A percentile compares a stretch with the other conserved stretches of the same genome.
Conservation (phyloP, 2,113 vertebrate species). For the Neopipo cinnamomea region DNA sequence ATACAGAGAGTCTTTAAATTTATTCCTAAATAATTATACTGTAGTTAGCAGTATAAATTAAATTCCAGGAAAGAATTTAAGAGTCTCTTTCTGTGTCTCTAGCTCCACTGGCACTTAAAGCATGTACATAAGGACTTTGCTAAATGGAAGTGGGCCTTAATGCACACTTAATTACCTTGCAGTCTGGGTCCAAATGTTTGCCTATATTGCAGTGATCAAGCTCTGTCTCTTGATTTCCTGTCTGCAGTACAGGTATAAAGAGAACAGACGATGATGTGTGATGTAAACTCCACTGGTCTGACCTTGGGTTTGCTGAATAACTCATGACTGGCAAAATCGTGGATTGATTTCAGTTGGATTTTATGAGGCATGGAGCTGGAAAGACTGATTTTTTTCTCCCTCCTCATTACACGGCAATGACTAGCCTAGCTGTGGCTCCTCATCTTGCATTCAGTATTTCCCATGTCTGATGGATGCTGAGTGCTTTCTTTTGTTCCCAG, state of each 20-base stretch:
- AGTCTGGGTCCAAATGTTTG: slow-evolving; percentile 10
- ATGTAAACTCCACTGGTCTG: slow-evolving; percentile 5
- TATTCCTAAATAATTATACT: not conserved
- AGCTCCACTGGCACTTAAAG: slow-evolving; percentile 12
- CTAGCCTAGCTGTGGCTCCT: not conserved
- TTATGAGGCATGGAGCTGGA: slow-evolving; percentile 15
- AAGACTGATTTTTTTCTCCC: not conserved
- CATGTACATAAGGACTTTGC: not conserved
- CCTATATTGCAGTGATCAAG: not conserved
- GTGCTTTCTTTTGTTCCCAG: not conserved
- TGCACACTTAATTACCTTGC: slow-evolving; percentile 45
- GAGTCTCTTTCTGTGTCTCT: not conserved
- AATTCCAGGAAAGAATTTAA: slow-evolving; percentile 19
- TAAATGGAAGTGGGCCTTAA: slow-evolving; percentile 8
- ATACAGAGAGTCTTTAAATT: not conserved
- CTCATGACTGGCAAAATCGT: slow-evolving; percentile 17
- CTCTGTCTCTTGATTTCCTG: slow-evolving; percentile 36
- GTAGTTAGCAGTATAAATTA: not conserved
- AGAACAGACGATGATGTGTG: slow-evolving; percentile 3
- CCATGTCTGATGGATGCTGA: not conserved
- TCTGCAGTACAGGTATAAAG: not conserved
- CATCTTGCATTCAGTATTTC: not conserved
- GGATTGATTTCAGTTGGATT: slow-evolving; percentile 39
- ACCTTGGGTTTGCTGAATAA: slow-evolving; percentile 23
- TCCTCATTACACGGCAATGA: not conserved